Percentiles rank a stretch among this genome's conserved stretches.
These are phyloP conservation scores for Orchesella flavescens DNA, from an alignment of 2,888 invertebrate species.

Conservation along the genomic window DNA sequence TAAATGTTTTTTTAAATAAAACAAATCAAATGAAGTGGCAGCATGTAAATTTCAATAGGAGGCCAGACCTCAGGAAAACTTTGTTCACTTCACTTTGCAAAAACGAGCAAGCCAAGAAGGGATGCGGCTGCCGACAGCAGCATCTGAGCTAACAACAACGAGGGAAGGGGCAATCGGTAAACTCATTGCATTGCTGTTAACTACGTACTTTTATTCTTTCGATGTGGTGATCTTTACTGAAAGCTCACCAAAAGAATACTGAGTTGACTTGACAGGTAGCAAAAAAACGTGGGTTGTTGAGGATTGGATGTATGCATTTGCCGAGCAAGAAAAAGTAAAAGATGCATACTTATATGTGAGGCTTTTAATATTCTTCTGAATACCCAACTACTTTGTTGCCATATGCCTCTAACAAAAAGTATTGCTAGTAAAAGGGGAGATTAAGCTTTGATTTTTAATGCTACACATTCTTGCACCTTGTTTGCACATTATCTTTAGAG, in stretches of 20 bases:
- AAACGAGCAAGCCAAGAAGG: too few relatives aligned
- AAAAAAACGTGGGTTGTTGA: slow-evolving; percentile 5
- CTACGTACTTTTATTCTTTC: not conserved
- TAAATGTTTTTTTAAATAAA: too few relatives aligned
- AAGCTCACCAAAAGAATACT: slow-evolving; percentile 50
- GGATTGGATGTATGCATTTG: not conserved
- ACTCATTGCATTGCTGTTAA: not conserved
- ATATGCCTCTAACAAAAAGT: not conserved
- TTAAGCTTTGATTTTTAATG: not conserved
- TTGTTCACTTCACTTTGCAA: not conserved
- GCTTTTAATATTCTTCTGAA: not conserved
- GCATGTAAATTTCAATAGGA: too few relatives aligned
- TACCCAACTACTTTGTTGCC: not conserved
- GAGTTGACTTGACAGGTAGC: slow-evolving; percentile 54
- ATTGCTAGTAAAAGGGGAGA: not conserved
- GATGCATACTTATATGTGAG: too few relatives aligned
- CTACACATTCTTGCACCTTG: too few relatives aligned
- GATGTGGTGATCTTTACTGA: slow-evolving; percentile 30
- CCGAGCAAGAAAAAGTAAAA: not conserved
- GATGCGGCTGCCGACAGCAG: not conserved
- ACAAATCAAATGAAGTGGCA: too few relatives aligned
- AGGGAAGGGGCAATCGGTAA: not conserved
- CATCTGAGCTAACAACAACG: not conserved
- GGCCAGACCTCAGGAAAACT: not conserved
- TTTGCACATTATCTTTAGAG: too few relatives aligned